Evolutionary conservation across 2,888 invertebrate genomes (phyloP).

Genomic region (Tethea ocularis): DNA sequence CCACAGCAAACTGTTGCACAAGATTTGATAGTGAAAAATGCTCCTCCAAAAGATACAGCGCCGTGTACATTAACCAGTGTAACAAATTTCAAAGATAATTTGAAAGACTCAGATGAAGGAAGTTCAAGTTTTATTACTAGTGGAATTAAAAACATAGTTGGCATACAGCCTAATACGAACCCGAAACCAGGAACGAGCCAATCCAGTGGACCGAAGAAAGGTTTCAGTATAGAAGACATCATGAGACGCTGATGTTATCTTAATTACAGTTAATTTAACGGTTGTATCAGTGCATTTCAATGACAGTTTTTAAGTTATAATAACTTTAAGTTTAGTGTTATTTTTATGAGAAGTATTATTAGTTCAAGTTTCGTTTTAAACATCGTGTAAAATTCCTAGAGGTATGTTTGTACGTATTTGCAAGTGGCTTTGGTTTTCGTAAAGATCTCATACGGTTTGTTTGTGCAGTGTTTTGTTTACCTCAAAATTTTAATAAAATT

Average conservation of each 20-base stretch:
- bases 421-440: constrained; percentile 82
- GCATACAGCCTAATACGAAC: constrained; percentile 74
- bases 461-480: constrained; percentile 84
- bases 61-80: constrained; percentile 70
- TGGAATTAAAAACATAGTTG: constrained; percentile 80
- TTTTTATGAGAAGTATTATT: constrained; percentile 74
- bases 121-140: constrained; percentile 71
- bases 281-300: constrained; percentile 36
- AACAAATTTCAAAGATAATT: constrained; percentile 62
- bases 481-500: constrained; percentile 78
- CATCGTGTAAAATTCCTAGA: constrained; percentile 58
- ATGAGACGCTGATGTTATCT: constrained; percentile 88
- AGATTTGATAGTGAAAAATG: constrained; percentile 81
- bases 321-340: constrained; percentile 42
- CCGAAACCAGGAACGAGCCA: constrained; percentile 83
- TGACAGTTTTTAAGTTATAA: constrained; percentile 26
- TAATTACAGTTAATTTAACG: constrained; percentile 18
- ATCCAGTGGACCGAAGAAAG: constrained; percentile 88
- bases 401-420: constrained; percentile 74
- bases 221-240: constrained; percentile 95
- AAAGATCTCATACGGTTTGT: constrained; percentile 83
- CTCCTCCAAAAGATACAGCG: constrained; percentile 73
- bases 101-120: constrained; percentile 57
- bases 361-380: constrained; percentile 59
- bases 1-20: constrained; percentile 81